These are phyloP conservation scores for Ladona fulva DNA, from an alignment of 1,140 invertebrate species.

Conservation along the genomic window DNA sequence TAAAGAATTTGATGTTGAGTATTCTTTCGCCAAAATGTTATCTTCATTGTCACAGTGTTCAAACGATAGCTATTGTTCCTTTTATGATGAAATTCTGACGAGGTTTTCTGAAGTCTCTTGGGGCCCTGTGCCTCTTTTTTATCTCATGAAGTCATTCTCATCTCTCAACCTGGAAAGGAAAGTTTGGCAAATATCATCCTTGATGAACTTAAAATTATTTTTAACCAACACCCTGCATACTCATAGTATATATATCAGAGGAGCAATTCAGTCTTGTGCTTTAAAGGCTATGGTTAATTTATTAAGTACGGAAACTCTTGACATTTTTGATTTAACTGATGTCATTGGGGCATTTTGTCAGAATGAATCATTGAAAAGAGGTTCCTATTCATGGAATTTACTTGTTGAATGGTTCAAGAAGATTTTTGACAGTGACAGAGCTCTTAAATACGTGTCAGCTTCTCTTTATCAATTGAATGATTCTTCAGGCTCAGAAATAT, in stretches of 20 bases:
- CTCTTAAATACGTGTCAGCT: not conserved
- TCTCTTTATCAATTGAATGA: not conserved
- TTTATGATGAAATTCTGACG: not conserved
- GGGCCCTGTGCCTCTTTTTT: conserved; percentile 35
- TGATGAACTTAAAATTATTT: conserved; percentile 23
- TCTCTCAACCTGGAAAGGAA: conserved; percentile 11
- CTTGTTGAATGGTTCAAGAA: conserved; percentile 22
- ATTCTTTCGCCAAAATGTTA: not conserved
- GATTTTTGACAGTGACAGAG: conserved; percentile 16
- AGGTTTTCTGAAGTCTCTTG: conserved; percentile 21
- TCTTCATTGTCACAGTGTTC: not conserved
- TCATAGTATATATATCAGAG: conserved; percentile 26
- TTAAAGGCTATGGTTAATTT: conserved; percentile 23
- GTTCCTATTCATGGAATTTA: conserved; percentile 20
- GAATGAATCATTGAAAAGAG: conserved; percentile 24
- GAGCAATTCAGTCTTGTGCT: conserved; percentile 26
- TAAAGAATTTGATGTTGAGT: not conserved
- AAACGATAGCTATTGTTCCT: not conserved
- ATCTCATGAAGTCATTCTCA: conserved; percentile 27
- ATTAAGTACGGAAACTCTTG: conserved; percentile 9
- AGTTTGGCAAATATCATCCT: conserved; percentile 19
- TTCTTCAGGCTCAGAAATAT: not conserved
- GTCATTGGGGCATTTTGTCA: conserved; percentile 20
- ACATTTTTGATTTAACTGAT: conserved; percentile 15
- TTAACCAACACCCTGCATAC: conserved; percentile 22